These are phyloP conservation scores for Cerastoderma edule DNA, from an alignment of 2,888 invertebrate species.

Conservation along the genomic window DNA sequence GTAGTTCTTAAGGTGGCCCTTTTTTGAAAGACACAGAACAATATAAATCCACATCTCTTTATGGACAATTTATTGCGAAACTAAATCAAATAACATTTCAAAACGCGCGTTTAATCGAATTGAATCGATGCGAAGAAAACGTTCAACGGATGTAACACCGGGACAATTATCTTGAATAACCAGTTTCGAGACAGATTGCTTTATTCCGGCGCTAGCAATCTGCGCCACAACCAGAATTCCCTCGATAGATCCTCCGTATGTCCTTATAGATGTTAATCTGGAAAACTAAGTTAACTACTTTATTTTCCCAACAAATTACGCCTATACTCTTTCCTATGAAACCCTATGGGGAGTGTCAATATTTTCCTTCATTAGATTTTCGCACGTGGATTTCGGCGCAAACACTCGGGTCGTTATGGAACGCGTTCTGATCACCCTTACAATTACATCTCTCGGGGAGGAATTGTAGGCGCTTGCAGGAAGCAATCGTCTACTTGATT, in stretches of 20 bases:
- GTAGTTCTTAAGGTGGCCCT: no score
- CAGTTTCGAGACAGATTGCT: neutral
- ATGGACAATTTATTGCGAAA: conserved; percentile 8
- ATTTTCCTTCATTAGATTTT: conserved; percentile 63
- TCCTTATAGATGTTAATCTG: conserved; percentile 12
- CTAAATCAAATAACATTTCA: conserved; percentile 7
- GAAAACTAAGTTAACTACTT: conserved; percentile 54
- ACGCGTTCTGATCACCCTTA: conserved; percentile 53
- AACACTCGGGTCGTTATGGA: conserved; percentile 60
- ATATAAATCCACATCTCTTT: conserved; percentile 2
- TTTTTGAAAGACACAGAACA: no score
- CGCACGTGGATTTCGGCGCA: conserved; percentile 52
- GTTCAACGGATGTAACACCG: neutral
- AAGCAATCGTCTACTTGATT: conserved; percentile 59
- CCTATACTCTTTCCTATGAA: conserved; percentile 48
- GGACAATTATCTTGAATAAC: neutral
- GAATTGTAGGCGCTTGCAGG: conserved; percentile 54
- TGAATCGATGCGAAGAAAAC: conserved; percentile 2
- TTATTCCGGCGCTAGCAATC: neutral
- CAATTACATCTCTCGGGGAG: conserved; percentile 55
- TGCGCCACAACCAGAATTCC: conserved; percentile 4
- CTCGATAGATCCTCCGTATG: neutral
- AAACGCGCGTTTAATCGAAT: conserved; percentile 1
- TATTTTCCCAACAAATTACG: conserved; percentile 60
- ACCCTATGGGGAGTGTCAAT: conserved; percentile 54